Base-by-base conservation (phyloP, 2,113 vertebrate species). In the Triplophysa rosa region DNA sequence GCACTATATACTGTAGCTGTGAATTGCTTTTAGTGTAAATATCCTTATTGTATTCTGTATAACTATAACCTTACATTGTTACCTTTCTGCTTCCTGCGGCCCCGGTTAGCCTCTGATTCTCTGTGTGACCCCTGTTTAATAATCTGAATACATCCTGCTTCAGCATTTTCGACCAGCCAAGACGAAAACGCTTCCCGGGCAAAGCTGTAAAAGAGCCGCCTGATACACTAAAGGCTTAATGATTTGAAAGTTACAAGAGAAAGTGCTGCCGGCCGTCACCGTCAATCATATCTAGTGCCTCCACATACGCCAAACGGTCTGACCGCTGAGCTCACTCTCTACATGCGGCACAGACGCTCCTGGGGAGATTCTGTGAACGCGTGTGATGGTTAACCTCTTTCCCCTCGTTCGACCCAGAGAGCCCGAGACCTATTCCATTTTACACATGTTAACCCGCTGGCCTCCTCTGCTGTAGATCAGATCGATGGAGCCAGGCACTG, bases 231-330 rank as follows among this genome's bases (percentile, higher is more conserved):
- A 91, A 92, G 87, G 91, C 90, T 92, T 93, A 91, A 94, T 94
- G 89, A 94, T 92, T 93, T 92, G 82, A 90, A 91, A 91, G 91
- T 92, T 92, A 93, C 91, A 91, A 85, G 90, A 86, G 90, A 89
- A 87, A 92, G 90, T 88, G 89, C 81, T 80, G 68, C 79, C 78
- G 86, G 83, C 87, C 86, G 83, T 85, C 85, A 86, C 86, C 88
- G 91, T 93, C 87, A 91, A 92, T 92, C 92, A 92, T 88, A 84
- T 92, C 87, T 85, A 91, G 88, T 83, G 88, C 91, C 86, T 74
- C 23, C 8, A 77, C 68, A 87, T 80, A 72, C 29, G 85, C 88
- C 90, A 91, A 93, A 90, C 88, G 86, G 89, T 82, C 88, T 89
- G 89, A 87, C 87, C 84, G 83, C 87, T 89, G 89, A 92, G 90